These are phyloP conservation scores for Melangyna quadrimaculata DNA, from an alignment of 2,888 invertebrate species.

Conservation along the genomic window DNA sequence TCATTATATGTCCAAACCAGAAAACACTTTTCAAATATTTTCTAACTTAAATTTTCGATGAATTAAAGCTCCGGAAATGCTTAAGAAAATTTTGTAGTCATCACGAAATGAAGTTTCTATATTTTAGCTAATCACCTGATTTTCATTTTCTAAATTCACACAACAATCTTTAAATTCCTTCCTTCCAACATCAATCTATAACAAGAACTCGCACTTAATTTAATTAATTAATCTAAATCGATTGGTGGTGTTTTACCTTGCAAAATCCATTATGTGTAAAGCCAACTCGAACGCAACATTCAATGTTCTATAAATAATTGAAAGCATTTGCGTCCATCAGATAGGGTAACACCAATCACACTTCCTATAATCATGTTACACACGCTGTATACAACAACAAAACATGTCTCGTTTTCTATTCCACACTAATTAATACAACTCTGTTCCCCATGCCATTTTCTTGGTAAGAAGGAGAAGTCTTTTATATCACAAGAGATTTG, in stretches of 20 bases:
- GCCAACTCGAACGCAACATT: background rate
- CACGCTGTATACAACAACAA: constrained; percentile 42
- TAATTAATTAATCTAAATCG: constrained; percentile 22
- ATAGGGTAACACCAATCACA: constrained; percentile 66
- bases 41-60: no score
- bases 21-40: no score
- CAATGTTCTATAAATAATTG: constrained; percentile 50
- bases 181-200: background rate
- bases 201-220: background rate
- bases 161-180: no score
- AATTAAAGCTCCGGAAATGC: no score
- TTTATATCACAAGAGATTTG: constrained; percentile 17
- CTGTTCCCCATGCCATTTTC: background rate
- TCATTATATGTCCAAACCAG: no score
- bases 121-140: no score
- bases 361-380: constrained; percentile 63
- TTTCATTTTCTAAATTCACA: no score
- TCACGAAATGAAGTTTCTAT: no score
- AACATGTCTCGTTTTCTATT: constrained; percentile 56
- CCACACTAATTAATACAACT: constrained; percentile 61
- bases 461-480: background rate
- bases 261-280: constrained; percentile 16
- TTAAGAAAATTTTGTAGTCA: no score
- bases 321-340: constrained; percentile 60
- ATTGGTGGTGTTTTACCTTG: constrained; percentile 3